Base-by-base conservation (phyloP, 2,113 vertebrate genomes). In the Lagopus muta region DNA sequence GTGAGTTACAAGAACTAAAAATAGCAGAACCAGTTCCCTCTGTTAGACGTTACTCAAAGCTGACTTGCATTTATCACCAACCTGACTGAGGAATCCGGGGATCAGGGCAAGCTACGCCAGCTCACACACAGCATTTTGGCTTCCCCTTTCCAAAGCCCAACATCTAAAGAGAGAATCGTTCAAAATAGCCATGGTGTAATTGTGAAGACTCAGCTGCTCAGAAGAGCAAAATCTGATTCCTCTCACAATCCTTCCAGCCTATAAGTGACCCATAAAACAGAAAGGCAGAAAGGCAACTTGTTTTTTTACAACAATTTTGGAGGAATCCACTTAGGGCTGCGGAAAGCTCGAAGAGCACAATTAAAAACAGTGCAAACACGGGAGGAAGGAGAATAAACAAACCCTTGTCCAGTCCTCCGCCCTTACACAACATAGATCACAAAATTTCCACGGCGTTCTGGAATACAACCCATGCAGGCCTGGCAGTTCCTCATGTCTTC, bases 341-440 rank as follows among this genome's bases (percentile, higher is more conserved):
- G 22, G 45, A 55, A 89, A 43, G 3, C 76, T 69, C 28, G 18
- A 50, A 65, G 8, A 45, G 13, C 19, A 40, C 47, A 2, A 16
- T 45, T 28, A 38, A 27, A 50, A 18, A 64, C 1, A 12, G 62
- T 8, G 12, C 14, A 21, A 36, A 77, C 3, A 36, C 0, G 5
- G 67, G 67, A 71, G 40, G 50, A 19, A 62, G 66, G 17, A 82
- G n/a, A 70, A 58, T 1, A 52, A 93, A 21, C 1, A 11, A 21
- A 13, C 10, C 16, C 9, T 13, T 3, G n/a, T n/a, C 24, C 2
- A 4, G 15, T 8, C 11, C 47, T 48, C 47, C 36, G 42, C 28
- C 76, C 40, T 45, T 19, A 27, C 52, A n/a, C 54, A 19, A 34
- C 25, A 6, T 0, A 10, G 45, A 21, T 8, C 42, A 21, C 16